Evolutionary conservation across 2,113 vertebrate genomes (phyloP).

Genomic region (Willisornis vidua): DNA sequence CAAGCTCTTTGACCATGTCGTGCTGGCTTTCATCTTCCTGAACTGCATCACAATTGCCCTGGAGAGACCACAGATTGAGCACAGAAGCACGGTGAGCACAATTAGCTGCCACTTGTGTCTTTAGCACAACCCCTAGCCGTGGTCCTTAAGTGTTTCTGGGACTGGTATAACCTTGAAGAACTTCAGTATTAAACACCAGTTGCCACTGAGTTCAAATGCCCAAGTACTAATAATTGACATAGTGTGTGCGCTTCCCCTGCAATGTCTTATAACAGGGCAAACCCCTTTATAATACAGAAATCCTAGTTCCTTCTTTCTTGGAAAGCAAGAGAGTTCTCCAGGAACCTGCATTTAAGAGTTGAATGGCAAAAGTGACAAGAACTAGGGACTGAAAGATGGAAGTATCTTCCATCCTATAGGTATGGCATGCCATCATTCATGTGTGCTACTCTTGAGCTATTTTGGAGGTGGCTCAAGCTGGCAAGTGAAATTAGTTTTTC

Average conservation of each 20-base stretch:
- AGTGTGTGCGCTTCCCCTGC: background rate
- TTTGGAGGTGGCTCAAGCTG: background rate
- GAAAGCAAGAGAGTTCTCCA: background rate
- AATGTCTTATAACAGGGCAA: background rate
- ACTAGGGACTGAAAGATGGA: background rate
- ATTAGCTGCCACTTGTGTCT: background rate
- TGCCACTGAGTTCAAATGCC: background rate
- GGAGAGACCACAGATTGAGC: conserved; percentile 95
- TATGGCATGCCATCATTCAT: background rate
- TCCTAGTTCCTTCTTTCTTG: background rate
- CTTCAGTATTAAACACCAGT: background rate
- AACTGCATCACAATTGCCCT: conserved; percentile 98
- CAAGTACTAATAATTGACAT: background rate
- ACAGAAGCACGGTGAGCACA: conserved; percentile 89
- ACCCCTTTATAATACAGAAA: background rate
- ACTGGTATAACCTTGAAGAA: background rate
- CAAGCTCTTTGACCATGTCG: conserved; percentile 96
- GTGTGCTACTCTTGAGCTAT: background rate
- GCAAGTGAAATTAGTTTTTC: background rate
- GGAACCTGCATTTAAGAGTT: background rate
- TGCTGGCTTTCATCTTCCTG: conserved; percentile 97
- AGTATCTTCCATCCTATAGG: background rate
- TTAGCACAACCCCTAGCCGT: background rate
- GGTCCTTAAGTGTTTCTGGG: background rate
- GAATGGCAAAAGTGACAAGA: background rate